Conservation (phyloP, 2,797 vertebrate species). For the Sparidentex hasta region DNA sequence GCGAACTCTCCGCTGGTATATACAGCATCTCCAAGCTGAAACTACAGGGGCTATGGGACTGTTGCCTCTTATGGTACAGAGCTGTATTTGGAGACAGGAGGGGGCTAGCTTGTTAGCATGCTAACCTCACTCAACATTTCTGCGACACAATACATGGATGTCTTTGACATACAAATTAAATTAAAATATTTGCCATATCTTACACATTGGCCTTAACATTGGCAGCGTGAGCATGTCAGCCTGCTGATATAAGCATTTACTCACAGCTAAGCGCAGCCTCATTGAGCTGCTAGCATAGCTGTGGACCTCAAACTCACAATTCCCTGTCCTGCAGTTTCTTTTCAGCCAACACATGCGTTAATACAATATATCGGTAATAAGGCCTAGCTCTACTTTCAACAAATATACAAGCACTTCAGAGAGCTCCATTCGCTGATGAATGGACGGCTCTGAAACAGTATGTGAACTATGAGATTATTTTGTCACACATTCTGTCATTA, state of each 20-base stretch:
- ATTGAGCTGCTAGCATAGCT: not conserved
- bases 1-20: too few relatives aligned
- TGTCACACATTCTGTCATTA: conserved; percentile 2
- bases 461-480: conserved; percentile 7
- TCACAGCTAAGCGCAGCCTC: not conserved
- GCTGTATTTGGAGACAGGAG: too few relatives aligned
- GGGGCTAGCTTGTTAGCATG: too few relatives aligned
- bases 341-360: not conserved
- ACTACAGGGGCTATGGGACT: too few relatives aligned
- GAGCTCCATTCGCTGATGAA: not conserved
- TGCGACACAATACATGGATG: too few relatives aligned
- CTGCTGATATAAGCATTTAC: not conserved
- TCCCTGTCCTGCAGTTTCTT: not conserved
- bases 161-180: too few relatives aligned
- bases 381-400: not conserved
- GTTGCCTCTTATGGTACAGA: too few relatives aligned
- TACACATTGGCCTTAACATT: not conserved
- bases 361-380: not conserved
- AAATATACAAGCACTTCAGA: not conserved
- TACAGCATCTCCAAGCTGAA: too few relatives aligned
- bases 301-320: not conserved
- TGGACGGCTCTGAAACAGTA: not conserved
- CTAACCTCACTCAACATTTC: too few relatives aligned
- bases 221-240: not conserved
- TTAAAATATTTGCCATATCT: too few relatives aligned